phyloP scores from a whole-genome alignment of 2,113 vertebrate species.

The Labeo rohita region DNA sequence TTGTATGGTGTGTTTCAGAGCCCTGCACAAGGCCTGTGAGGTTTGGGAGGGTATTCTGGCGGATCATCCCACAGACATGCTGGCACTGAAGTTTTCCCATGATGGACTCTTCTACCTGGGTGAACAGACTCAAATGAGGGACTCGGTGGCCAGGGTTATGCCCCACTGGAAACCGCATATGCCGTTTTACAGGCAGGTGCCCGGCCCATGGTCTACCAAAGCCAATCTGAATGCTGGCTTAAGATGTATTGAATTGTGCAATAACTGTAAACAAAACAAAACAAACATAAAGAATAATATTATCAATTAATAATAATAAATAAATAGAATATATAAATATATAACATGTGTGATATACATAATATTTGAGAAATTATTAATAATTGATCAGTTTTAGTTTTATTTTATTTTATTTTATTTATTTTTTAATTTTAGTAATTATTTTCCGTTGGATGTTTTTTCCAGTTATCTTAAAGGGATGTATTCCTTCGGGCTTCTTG shows the following conservation, averaged over 20 bases:
- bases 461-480: constrained; percentile 89
- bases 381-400: too few species aligned
- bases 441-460: background rate
- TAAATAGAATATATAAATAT: too few species aligned
- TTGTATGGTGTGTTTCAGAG: constrained; percentile 69
- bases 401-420: too few species aligned
- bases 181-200: constrained; percentile 84
- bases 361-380: too few species aligned
- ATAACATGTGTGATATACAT: too few species aligned
- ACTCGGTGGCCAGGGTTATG: constrained; percentile 86
- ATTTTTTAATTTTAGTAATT: too few species aligned
- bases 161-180: constrained; percentile 85
- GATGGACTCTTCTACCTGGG: constrained; percentile 91
- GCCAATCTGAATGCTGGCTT: background rate
- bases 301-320: too few species aligned
- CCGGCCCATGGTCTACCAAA: background rate
- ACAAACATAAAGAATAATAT: too few species aligned
- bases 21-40: constrained; percentile 79
- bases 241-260: background rate
- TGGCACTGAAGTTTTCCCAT: constrained; percentile 90
- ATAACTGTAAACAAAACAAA: background rate
- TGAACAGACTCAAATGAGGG: constrained; percentile 81
- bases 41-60: constrained; percentile 88
- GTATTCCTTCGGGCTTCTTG: constrained; percentile 90
- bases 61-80: constrained; percentile 88